phyloP scores from a whole-genome alignment of 2,113 vertebrate genomes.

The human (Homo sapiens) region GRCh38 chr7:36070501-36071000 shows the following conservation, averaged over 20 bases:
- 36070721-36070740: not conserved
- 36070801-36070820: not conserved
- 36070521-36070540: not conserved
- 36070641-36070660: rapidly evolving
- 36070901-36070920: no score
- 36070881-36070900: not conserved
- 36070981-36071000: not conserved
- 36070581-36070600: not conserved
- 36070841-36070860: not conserved
- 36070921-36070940: no score
- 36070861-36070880: not conserved
- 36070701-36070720: not conserved
- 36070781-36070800: not conserved
- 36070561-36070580: not conserved
- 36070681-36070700: not conserved
- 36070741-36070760: not conserved
- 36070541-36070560: not conserved
- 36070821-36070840: not conserved
- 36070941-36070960: not conserved
- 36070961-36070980: not conserved
- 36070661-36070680: no score
- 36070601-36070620: not conserved
- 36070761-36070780: not conserved
- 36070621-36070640: not conserved
- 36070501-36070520: not conserved